Percentiles rank a stretch among this genome's conserved stretches.
phyloP scores from a whole-genome alignment of 2,113 vertebrate species.

The Apus apus region DNA sequence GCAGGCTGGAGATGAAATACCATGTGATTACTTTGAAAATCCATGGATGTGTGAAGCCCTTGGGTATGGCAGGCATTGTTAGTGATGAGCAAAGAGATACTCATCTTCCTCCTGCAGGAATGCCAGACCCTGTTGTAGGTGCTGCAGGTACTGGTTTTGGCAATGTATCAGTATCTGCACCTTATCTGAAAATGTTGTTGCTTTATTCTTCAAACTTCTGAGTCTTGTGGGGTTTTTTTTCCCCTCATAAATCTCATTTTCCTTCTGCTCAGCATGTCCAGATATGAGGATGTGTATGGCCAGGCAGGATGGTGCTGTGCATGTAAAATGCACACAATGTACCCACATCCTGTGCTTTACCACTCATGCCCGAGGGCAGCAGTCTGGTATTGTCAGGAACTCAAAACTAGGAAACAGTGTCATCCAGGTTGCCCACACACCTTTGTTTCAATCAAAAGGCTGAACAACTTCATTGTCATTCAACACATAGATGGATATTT shows the following conservation, averaged over 20 bases:
- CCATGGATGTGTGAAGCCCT: background rate
- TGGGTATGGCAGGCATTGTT: fast-evolving
- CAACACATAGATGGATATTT: background rate
- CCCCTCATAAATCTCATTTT: background rate
- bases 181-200: background rate
- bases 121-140: background rate
- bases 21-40: background rate
- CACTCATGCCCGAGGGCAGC: background rate
- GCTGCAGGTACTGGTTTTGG: background rate
- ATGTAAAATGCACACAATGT: background rate
- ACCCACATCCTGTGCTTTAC: background rate
- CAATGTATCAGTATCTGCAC: background rate
- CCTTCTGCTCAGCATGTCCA: background rate
- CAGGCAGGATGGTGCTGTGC: background rate
- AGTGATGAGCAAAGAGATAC: background rate
- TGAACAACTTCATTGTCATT: background rate
- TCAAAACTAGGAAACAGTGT: background rate
- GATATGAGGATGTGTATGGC: no score
- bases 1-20: background rate
- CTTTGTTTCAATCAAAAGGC: background rate
- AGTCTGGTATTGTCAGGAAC: background rate
- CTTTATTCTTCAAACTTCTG: background rate
- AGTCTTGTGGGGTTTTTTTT: background rate
- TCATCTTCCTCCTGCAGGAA: background rate
- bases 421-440: background rate